Evolutionary conservation across 2,113 vertebrate genomes (phyloP).

Genomic region (rat (Rattus norvegicus)): GRCr8 NC_086022.1:59657001-59657500

Average conservation of each 20-base stretch:
- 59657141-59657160: background rate
- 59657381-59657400: background rate
- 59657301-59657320: background rate
- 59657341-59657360: background rate
- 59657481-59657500: background rate
- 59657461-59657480: background rate
- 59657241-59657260: background rate
- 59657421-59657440: background rate
- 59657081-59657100: background rate
- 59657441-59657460: background rate
- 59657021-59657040: background rate
- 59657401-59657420: background rate
- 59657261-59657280: background rate
- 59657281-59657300: background rate
- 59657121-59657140: background rate
- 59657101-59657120: background rate
- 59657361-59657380: background rate
- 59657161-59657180: background rate
- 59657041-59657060: background rate
- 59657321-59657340: background rate
- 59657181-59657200: background rate
- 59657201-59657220: background rate
- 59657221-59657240: background rate
- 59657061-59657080: background rate
- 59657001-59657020: background rate